Percentiles rank a stretch among this genome's conserved stretches.
These are phyloP conservation scores for Sinocyclocheilus anshuiensis DNA, from an alignment of 2,113 vertebrate genomes.

Conservation along the genomic window DNA sequence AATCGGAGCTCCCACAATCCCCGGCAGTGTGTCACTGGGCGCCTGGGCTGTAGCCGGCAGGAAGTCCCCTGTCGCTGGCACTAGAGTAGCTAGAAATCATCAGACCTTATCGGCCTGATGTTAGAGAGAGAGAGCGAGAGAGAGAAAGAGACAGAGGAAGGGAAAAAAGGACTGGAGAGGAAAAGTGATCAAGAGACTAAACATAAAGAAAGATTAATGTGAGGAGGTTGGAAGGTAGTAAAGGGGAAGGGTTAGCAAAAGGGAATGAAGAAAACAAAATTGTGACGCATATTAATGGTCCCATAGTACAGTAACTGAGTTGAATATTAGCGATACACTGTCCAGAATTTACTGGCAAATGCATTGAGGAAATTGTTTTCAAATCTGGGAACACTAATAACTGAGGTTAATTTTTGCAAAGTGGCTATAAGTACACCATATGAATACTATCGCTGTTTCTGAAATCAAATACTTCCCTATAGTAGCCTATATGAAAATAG, in stretches of 20 bases:
- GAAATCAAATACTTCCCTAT: no score
- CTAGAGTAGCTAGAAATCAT: conserved; percentile 85
- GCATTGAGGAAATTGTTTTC: not conserved
- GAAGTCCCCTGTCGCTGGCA: conserved; percentile 71
- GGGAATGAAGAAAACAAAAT: not conserved
- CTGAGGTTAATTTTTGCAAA: not conserved
- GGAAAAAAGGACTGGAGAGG: not conserved
- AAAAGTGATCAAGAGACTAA: conserved; percentile 26
- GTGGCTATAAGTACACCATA: not conserved
- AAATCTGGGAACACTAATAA: not conserved
- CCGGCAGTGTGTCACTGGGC: conserved; percentile 55
- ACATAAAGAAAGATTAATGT: conserved; percentile 44
- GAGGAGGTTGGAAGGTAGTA: not conserved
- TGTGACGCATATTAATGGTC: not conserved
- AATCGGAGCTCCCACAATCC: conserved; percentile 47
- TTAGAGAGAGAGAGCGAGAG: conserved; percentile 64
- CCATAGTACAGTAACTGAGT: not conserved
- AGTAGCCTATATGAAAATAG: no score
- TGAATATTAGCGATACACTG: not conserved
- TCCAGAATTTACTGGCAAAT: not conserved
- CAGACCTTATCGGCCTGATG: conserved; percentile 79
- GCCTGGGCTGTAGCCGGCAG: conserved; percentile 69
- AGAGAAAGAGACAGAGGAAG: conserved; percentile 47
- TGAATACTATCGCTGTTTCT: not conserved
- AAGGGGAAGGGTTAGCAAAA: not conserved